Conservation (phyloP, 1,140 invertebrate species). For the Diorhabda sublineata region DNA sequence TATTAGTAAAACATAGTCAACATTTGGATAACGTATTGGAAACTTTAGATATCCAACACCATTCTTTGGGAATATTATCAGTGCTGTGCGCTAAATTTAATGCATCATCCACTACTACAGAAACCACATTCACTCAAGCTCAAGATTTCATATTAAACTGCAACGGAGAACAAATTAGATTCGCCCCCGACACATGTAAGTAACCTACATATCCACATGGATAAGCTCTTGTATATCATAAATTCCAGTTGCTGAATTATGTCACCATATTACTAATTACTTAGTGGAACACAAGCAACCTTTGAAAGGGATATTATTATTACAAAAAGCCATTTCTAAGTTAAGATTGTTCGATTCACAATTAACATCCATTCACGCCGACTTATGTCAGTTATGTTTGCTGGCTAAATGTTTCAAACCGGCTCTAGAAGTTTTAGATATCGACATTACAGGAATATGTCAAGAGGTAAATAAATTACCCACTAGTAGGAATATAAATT, state of each 20-base stretch:
- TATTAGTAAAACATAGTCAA: conserved; percentile 74
- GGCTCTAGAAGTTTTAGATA: conserved; percentile 82
- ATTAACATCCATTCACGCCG: conserved; percentile 89
- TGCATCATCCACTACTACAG: conserved; percentile 40
- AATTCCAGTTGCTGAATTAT: conserved; percentile 78
- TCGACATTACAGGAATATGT: conserved; percentile 88
- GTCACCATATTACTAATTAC: conserved; percentile 75
- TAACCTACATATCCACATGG: neutral
- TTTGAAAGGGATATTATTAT: conserved; percentile 77
- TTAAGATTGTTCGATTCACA: conserved; percentile 83
- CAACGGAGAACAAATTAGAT: conserved; percentile 83
- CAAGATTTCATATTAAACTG: conserved; percentile 81
- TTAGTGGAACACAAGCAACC: conserved; percentile 73
- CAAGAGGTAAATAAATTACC: conserved; percentile 59
- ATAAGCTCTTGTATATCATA: neutral
- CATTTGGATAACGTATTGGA: conserved; percentile 86
- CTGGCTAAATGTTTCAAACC: conserved; percentile 90
- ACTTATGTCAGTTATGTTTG: conserved; percentile 89
- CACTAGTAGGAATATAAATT: conserved; percentile 2
- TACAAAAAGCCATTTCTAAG: conserved; percentile 82
- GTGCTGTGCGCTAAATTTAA: conserved; percentile 78
- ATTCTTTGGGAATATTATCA: conserved; percentile 80
- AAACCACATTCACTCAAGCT: conserved; percentile 53
- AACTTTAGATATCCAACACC: conserved; percentile 82
- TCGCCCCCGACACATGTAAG: conserved; percentile 81